phyloP scores from a whole-genome alignment of 2,113 vertebrate species.

The Willisornis vidua region DNA sequence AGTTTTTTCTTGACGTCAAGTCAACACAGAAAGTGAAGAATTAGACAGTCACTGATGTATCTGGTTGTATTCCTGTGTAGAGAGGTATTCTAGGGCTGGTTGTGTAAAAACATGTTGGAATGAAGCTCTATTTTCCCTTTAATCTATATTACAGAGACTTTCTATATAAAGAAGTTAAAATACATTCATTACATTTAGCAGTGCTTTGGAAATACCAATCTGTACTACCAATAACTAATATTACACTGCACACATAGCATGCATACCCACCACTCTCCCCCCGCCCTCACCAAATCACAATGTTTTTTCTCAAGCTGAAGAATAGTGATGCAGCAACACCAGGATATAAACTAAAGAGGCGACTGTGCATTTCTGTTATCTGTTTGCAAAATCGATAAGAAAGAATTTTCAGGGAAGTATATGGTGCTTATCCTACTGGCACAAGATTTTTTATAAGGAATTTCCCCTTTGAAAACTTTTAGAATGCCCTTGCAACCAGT shows the following conservation, averaged over 20 bases:
- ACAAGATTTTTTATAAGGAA: background rate
- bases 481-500: background rate
- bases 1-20: background rate
- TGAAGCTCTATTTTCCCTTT: background rate
- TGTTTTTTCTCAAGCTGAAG: background rate
- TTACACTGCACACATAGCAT: background rate
- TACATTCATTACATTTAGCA: background rate
- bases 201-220: background rate
- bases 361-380: background rate
- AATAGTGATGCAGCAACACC: background rate
- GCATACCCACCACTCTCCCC: accelerated
- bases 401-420: background rate
- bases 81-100: background rate
- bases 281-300: no score
- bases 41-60: background rate
- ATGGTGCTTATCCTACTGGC: background rate
- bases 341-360: background rate
- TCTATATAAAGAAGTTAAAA: background rate
- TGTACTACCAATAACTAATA: background rate
- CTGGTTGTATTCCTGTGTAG: background rate
- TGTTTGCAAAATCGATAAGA: background rate
- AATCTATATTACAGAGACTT: background rate
- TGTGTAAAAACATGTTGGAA: background rate
- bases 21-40: background rate
- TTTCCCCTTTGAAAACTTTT: background rate